phyloP scores from a whole-genome alignment of 2,797 vertebrate species.

The Serranus cabrilla region DNA sequence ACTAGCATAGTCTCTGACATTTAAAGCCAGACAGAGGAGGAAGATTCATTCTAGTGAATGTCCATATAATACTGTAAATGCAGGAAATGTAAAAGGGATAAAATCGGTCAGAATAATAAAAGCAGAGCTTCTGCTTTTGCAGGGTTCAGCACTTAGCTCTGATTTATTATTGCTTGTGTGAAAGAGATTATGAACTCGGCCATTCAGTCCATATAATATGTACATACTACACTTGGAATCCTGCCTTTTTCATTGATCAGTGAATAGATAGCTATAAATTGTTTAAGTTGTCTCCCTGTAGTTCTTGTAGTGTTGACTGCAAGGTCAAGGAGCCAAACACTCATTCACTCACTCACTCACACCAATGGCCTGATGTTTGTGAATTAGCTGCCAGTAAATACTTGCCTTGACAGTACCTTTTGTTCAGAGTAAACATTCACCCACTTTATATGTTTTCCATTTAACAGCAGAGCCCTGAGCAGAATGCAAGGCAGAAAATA shows the following conservation, averaged over 20 bases:
- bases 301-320: not conserved
- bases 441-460: not conserved
- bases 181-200: not conserved
- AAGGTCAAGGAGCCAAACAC: not conserved
- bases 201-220: not conserved
- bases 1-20: slow-evolving; percentile 31
- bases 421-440: slow-evolving; percentile 13
- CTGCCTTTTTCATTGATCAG: not conserved
- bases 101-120: not conserved
- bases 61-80: not conserved
- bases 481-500: not conserved
- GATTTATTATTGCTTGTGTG: slow-evolving; percentile 10
- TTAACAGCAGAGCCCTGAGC: not conserved
- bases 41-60: slow-evolving; percentile 12
- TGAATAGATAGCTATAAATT: not conserved
- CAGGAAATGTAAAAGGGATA: slow-evolving; percentile 11
- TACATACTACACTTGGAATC: slow-evolving; percentile 1
- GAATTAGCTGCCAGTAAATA: not conserved
- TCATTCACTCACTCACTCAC: not conserved
- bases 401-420: not conserved
- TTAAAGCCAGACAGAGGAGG: slow-evolving; percentile 41
- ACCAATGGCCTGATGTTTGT: not conserved
- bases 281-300: not conserved
- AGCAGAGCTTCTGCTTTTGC: not conserved
- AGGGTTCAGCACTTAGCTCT: not conserved